These are phyloP conservation scores for Cottus gobio DNA, from an alignment of 2,113 vertebrate species.

Conservation along the genomic window DNA sequence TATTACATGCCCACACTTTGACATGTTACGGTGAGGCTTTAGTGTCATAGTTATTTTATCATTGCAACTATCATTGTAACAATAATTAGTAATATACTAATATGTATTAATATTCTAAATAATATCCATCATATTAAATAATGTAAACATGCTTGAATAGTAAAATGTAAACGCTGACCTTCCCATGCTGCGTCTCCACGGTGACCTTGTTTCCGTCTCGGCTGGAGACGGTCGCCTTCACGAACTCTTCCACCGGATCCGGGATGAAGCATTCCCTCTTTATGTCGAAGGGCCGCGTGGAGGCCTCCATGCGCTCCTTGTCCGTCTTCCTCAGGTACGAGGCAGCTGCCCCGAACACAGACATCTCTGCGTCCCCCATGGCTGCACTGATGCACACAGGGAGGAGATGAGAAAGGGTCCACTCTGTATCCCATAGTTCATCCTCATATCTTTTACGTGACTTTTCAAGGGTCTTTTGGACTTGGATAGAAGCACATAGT, in stretches of 20 bases:
- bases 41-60: background rate
- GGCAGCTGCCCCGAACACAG: slow-evolving; percentile 85
- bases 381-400: slow-evolving; percentile 37
- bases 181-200: slow-evolving; percentile 85
- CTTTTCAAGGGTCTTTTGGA: background rate
- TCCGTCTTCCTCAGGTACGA: slow-evolving; percentile 89
- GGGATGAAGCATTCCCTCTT: slow-evolving; percentile 89
- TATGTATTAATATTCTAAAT: too few relatives aligned
- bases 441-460: background rate
- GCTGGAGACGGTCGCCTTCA: slow-evolving; percentile 84
- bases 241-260: slow-evolving; percentile 86
- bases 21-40: background rate
- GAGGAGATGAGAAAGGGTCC: background rate
- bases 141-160: background rate
- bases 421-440: background rate
- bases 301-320: slow-evolving; percentile 88
- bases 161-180: slow-evolving; percentile 77
- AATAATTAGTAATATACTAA: background rate
- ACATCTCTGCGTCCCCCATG: slow-evolving; percentile 87
- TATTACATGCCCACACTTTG: background rate
- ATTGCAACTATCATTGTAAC: background rate
- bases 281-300: slow-evolving; percentile 87
- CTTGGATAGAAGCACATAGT: background rate
- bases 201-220: slow-evolving; percentile 87
- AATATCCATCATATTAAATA: background rate